These are phyloP conservation scores for Peromyscus maniculatus DNA, from an alignment of 2,113 vertebrate genomes.

Conservation along the genomic window DNA sequence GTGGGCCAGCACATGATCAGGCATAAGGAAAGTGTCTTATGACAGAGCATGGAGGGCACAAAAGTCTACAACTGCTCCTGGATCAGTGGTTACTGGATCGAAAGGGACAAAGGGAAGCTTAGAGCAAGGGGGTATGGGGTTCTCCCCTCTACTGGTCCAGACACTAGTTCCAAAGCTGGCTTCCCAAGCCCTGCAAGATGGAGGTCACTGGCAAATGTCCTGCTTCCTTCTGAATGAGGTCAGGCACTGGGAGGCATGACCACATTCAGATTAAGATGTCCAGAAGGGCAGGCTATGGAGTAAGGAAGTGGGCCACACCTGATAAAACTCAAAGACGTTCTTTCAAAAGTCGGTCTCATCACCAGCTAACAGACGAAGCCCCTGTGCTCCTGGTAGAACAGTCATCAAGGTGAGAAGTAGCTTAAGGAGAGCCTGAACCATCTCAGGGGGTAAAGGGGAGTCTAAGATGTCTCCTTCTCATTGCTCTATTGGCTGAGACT, in stretches of 20 bases:
- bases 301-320: background rate
- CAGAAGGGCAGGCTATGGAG: background rate
- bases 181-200: background rate
- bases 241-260: background rate
- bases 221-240: background rate
- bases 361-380: background rate
- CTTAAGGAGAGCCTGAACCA: background rate
- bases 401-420: background rate
- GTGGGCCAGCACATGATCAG: background rate
- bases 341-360: background rate
- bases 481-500: background rate
- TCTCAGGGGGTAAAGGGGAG: background rate
- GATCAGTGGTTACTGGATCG: background rate
- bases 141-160: background rate
- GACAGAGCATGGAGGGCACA: background rate
- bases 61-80: background rate
- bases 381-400: background rate
- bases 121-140: background rate
- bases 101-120: background rate
- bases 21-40: background rate
- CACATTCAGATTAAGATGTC: background rate
- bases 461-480: background rate
- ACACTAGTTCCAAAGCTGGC: background rate
- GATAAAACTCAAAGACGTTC: background rate
- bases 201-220: background rate